Percentiles rank a stretch among this genome's conserved stretches.
These are phyloP conservation scores for Drosophila quinaria DNA, from an alignment of 2,888 invertebrate genomes.

Conservation along the genomic window DNA sequence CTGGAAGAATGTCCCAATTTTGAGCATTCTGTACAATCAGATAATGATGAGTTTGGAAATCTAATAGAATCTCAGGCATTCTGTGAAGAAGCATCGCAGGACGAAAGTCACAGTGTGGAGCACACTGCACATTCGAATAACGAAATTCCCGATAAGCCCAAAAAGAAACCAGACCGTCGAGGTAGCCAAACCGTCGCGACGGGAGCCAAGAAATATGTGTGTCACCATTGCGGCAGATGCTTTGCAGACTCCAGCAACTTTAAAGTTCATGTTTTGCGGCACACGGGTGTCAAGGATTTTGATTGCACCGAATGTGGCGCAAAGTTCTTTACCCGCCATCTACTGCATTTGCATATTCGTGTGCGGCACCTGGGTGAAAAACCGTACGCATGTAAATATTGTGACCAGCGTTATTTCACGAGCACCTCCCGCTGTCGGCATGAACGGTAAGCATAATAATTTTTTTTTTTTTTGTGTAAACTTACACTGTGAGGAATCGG, in stretches of 20 bases:
- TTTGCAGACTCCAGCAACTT: slow-evolving; percentile 40
- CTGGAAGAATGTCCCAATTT: neutral
- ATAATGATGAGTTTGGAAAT: neutral
- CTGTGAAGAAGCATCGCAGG: neutral
- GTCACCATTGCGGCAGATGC: slow-evolving; percentile 39
- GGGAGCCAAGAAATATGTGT: slow-evolving; percentile 19
- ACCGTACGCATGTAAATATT: slow-evolving; percentile 75
- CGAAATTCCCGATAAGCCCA: neutral
- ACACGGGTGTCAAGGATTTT: slow-evolving; percentile 40
- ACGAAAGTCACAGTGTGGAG: neutral
- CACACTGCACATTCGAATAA: neutral
- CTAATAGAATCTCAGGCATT: neutral
- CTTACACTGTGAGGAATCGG: neutral
- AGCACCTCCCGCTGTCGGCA: slow-evolving; percentile 75
- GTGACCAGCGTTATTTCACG: slow-evolving; percentile 75
- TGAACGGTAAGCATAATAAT: slow-evolving; percentile 61
- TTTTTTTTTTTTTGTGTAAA: too few species aligned
- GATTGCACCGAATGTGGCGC: slow-evolving; percentile 38
- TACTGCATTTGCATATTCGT: slow-evolving; percentile 42
- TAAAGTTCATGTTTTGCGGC: slow-evolving; percentile 38
- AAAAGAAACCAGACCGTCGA: neutral
- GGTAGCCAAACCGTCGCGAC: neutral
- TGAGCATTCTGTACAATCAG: neutral
- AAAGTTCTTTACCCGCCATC: slow-evolving; percentile 36
- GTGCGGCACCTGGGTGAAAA: slow-evolving; percentile 78